Evolutionary conservation across 2,797 vertebrate species (phyloP).

Genomic region (Poliocrania exsul): DNA sequence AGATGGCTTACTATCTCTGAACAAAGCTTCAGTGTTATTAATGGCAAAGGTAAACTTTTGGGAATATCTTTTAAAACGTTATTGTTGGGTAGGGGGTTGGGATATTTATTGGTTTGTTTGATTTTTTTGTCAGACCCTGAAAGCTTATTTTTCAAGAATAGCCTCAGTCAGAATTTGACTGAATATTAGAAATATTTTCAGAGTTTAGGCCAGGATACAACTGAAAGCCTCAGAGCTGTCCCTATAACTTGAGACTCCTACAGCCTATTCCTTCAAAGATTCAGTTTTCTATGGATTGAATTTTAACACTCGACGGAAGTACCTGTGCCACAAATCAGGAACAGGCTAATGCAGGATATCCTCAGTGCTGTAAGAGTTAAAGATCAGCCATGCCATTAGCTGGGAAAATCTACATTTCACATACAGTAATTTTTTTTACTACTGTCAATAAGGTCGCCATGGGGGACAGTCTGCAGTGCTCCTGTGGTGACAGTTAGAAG

Average conservation of each 20-base stretch:
- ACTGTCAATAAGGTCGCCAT: not conserved
- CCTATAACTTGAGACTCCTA: not conserved
- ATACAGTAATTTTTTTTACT: not conserved
- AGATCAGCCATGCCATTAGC: not conserved
- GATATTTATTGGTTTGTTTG: not conserved
- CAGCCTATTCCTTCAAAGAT: not conserved
- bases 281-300: not conserved
- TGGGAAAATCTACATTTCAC: not conserved
- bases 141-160: not conserved
- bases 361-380: not conserved
- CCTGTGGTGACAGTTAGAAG: not conserved
- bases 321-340: not conserved
- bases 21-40: not conserved
- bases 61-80: not conserved
- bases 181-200: not conserved
- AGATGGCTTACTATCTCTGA: fast-evolving
- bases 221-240: not conserved
- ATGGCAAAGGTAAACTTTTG: not conserved
- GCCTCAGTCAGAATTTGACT: not conserved
- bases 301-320: not conserved
- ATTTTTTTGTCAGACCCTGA: fast-evolving
- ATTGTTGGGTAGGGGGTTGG: fast-evolving
- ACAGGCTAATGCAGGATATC: not conserved
- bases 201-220: not conserved
- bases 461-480: not conserved